A percentile compares a stretch with the other conserved stretches of the same genome.
Conservation (phyloP, 2,797 vertebrate species). For the Leptoclinus maculatus region DNA sequence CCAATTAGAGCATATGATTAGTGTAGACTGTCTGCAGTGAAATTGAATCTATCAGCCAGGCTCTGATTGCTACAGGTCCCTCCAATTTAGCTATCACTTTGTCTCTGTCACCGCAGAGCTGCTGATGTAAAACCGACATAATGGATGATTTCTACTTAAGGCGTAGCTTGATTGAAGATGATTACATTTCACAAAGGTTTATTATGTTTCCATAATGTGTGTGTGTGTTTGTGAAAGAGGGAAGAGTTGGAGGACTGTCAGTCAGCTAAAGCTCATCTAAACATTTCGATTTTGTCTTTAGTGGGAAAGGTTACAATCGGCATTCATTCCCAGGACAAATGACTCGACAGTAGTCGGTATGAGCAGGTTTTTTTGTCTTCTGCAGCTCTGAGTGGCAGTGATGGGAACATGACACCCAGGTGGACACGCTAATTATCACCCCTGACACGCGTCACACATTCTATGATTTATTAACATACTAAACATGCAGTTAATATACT, state of each 20-base stretch:
- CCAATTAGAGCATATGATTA: constrained; percentile 80
- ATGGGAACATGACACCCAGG: not conserved
- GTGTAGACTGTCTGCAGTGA: constrained; percentile 69
- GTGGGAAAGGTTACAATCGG: not conserved
- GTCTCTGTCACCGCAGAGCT: constrained; percentile 69
- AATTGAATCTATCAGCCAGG: constrained; percentile 74
- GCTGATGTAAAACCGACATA: constrained; percentile 69
- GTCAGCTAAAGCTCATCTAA: not conserved
- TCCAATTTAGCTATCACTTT: constrained; percentile 72
- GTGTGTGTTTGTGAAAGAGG: constrained; percentile 20
- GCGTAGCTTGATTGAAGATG: constrained; percentile 72
- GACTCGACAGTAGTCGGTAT: not conserved
- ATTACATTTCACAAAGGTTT: constrained; percentile 73
- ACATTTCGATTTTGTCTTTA: not conserved
- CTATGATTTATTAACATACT: not conserved
- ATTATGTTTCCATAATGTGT: constrained; percentile 65
- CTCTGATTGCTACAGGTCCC: constrained; percentile 70
- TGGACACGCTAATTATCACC: not conserved
- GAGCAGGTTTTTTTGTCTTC: not conserved
- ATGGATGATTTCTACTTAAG: constrained; percentile 78
- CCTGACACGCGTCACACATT: not conserved
- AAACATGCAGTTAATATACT: not conserved
- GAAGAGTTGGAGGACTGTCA: not conserved
- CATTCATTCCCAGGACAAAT: not conserved
- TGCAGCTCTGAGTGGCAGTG: not conserved